Conservation (phyloP, 2,888 invertebrate genomes). For the Athalia cordata region DNA sequence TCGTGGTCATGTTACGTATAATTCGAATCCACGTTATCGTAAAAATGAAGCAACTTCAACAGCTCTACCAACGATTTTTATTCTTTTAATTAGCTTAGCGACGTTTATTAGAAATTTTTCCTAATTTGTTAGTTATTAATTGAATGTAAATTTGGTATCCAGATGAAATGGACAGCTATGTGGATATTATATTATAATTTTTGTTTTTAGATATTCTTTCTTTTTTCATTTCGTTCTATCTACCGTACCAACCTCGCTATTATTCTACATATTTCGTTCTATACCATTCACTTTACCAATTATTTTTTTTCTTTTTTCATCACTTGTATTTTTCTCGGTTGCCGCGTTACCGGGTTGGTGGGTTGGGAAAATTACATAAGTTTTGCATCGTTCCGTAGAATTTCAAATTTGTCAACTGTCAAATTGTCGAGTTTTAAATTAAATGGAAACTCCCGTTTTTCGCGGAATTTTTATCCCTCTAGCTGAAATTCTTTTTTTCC, state of each 20-base stretch:
- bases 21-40: constrained; percentile 57
- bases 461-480: neutral
- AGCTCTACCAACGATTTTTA: constrained; percentile 43
- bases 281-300: neutral
- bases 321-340: neutral
- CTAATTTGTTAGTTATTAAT: neutral
- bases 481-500: constrained; percentile 7
- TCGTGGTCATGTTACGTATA: constrained; percentile 56
- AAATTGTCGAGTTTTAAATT: constrained; percentile 1
- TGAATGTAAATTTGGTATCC: neutral
- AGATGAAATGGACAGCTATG: neutral
- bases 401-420: constrained; percentile 3
- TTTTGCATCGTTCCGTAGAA: neutral
- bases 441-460: neutral
- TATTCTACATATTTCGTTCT: neutral
- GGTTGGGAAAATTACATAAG: neutral
- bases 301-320: neutral
- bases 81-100: constrained; percentile 50
- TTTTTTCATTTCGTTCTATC: too few species aligned
- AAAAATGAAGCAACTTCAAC: constrained; percentile 48
- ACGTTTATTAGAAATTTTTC: constrained; percentile 31
- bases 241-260: too few species aligned
- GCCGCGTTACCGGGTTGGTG: neutral
- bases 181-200: too few species aligned
- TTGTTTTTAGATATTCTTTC: too few species aligned